Base-by-base conservation (phyloP, 2,113 vertebrate species). In the Aramus guarauna region DNA sequence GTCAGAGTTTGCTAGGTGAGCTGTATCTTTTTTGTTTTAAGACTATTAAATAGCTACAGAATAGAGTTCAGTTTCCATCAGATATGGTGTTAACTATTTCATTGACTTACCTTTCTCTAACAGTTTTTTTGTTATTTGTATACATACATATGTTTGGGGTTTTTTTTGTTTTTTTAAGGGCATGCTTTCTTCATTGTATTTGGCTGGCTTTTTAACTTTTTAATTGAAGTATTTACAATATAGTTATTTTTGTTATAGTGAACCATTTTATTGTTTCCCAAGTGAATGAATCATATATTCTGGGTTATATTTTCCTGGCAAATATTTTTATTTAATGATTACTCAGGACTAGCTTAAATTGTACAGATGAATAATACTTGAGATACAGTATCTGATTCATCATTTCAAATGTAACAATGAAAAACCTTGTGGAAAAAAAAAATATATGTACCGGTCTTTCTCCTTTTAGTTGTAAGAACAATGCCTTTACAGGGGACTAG, bases 241-340 rank as follows among this genome's bases (percentile, higher is more conserved):
- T 77, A 36, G 59, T 73, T 95, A 80, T 91, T 96, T 95, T 96
- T 95, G 72, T 92, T 94, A 45, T 7, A 86, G 64, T 72, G 88
- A 88, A 59, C 88, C 6, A 3, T 89, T 94, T 94, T 81, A 95
- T 96, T 95, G 95, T 96, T 96, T 94, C 88, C 86, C 73, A 89
- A 92, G 62, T 91, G 94, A 95, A 95, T 97, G 96, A 96, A 96
- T 97, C 92, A 96, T 87, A 67, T 94, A 96, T 78, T 96, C 92
- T 90, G 85, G 67, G 50, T 82, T 96, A 90, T 92, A 95, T 97
- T 96, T 97, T 97, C 94, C 94, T 92, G 94, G 92, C 86, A 91
- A 48, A 92, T 95, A 79, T 76, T 92, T 95, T 95, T 87, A 86
- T 75, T 91, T 88, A 94, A 82, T 92, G 88, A 55, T 94, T 95